Base-by-base conservation (phyloP, 2,888 invertebrate species). In the Eupsilia transversa region DNA sequence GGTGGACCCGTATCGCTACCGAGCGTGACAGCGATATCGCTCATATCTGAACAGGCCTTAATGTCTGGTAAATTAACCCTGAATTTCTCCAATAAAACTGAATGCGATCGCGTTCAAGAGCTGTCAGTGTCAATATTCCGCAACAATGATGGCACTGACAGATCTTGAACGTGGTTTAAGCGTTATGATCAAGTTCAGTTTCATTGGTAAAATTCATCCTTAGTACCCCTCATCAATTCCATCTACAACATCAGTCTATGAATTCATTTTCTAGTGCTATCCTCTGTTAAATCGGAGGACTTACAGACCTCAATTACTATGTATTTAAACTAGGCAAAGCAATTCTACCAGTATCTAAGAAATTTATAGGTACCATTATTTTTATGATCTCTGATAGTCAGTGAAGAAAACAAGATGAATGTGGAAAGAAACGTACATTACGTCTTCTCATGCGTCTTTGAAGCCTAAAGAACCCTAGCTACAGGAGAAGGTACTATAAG, bases 361-460 rank as follows among this genome's bases (percentile, higher is more conserved):
- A n/a, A n/a, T n/a, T n/a, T n/a, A n/a, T n/a, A n/a, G n/a, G n/a
- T n/a, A n/a, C 61, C 64, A 82, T 82, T 82, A 85, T 87, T 81
- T 81, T 73, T 69, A 75, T 75, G 54, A 61, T 68, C 52, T 64
- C 63, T 67, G 67, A 69, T 76, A 61, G 38, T 56, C 30, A 57
- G 56, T 65, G 43, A 65, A 63, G 70, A 75, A 85, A 81, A 77
- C 54, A 85, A 64, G 83, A 72, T 77, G 74, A 85, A 85, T 72
- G 70, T 68, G 79, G 83, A 78, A 68, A 73, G 41, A 71, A 65
- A 57, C n/a, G 49, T 69, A 64, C 49, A 41, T 66, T 75, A 77
- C 81, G 57, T 79, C 73, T 87, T 90, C 88, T 81, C 88, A 89
- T 86, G 85, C 60, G 63, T 63, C 74, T 72, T 74, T 54, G 52